A percentile compares a stretch with the other conserved stretches of the same genome.
phyloP scores from a whole-genome alignment of 2,888 invertebrate genomes.

The Rhagonycha lutea region DNA sequence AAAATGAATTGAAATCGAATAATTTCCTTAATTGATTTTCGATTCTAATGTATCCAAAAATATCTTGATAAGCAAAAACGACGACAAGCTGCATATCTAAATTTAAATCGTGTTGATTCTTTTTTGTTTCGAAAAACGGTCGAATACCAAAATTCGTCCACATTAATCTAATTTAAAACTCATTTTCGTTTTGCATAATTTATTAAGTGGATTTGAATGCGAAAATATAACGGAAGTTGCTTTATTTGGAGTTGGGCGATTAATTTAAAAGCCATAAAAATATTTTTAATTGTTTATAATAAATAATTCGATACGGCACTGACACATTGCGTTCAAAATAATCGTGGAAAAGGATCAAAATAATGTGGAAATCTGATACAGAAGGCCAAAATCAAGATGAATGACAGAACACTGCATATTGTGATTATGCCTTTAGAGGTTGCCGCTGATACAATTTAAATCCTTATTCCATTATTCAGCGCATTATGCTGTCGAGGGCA shows the following conservation, averaged over 20 bases:
- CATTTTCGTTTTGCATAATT: not conserved
- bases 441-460: conserved; percentile 52
- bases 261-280: not conserved
- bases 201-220: not conserved
- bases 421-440: conserved; percentile 34
- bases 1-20: not conserved
- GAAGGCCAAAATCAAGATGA: conserved; percentile 44
- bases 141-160: not conserved
- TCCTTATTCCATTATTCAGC: conserved; percentile 54
- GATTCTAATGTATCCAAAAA: not conserved
- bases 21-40: conserved; percentile 2
- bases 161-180: not conserved
- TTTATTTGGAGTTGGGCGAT: not conserved
- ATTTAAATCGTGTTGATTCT: not conserved
- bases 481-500: conserved; percentile 50
- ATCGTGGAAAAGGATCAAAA: conserved; percentile 31
- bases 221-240: not conserved
- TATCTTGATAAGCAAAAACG: not conserved
- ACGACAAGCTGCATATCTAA: not conserved
- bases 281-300: not conserved
- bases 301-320: conserved; percentile 17
- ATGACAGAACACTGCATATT: conserved; percentile 44
- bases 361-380: conserved; percentile 35
- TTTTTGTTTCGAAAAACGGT: not conserved
- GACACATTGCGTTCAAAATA: conserved; percentile 10